Evolutionary conservation across 2,797 vertebrate genomes (phyloP).

Genomic region (Parauchenoglanis ngamensis): DNA sequence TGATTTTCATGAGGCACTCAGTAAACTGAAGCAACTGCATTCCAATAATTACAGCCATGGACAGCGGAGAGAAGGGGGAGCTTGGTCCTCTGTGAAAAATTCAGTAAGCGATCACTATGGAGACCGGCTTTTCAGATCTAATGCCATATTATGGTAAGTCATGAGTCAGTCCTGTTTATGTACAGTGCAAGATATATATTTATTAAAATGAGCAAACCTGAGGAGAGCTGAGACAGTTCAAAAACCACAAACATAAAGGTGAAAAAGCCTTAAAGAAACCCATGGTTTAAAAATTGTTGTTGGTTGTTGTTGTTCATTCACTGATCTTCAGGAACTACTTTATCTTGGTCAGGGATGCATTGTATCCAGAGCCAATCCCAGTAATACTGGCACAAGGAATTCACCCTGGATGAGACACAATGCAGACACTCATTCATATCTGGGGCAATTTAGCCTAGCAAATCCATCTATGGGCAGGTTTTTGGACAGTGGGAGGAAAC

Average conservation of each 20-base stretch:
- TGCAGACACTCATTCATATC: neutral
- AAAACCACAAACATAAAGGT: neutral
- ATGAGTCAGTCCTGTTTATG: neutral
- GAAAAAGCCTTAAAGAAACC: neutral
- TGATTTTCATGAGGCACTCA: conserved; percentile 39
- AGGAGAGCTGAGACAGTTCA: neutral
- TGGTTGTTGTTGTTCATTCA: neutral
- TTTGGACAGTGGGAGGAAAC: neutral
- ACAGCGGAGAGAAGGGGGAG: neutral
- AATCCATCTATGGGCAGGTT: neutral
- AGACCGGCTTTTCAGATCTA: neutral
- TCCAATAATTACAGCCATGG: conserved; percentile 33
- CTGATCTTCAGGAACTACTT: neutral
- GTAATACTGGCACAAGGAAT: neutral
- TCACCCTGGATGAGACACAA: neutral
- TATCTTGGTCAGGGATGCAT: neutral
- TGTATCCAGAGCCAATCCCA: neutral
- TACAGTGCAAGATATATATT: neutral
- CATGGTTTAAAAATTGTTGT: neutral
- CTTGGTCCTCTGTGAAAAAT: conserved; percentile 18
- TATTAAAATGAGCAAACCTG: neutral
- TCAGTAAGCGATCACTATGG: neutral
- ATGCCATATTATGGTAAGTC: neutral
- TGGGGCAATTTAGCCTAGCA: neutral
- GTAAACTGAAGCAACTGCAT: conserved; percentile 29